Percentiles rank a stretch among this genome's conserved stretches.
These are phyloP conservation scores for Hirtodrosophila alboralis DNA, from an alignment of 2,888 invertebrate genomes.

Conservation along the genomic window DNA sequence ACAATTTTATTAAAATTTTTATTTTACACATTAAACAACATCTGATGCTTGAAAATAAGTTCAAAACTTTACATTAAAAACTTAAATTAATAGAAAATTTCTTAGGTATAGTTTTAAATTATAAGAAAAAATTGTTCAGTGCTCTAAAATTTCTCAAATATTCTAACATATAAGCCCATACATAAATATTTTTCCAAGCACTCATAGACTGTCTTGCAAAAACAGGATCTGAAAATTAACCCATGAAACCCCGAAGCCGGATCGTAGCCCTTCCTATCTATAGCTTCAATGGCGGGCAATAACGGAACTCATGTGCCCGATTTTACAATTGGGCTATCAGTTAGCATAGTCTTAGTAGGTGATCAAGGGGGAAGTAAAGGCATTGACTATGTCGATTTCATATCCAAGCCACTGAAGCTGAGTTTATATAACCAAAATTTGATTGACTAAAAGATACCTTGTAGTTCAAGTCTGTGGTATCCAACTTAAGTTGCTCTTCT, in stretches of 20 bases:
- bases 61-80: neutral
- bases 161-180: too few species aligned
- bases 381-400: constrained; percentile 28
- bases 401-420: constrained; percentile 16
- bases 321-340: constrained; percentile 70
- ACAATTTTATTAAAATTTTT: too few species aligned
- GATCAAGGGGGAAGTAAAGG: constrained; percentile 35
- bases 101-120: too few species aligned
- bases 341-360: constrained; percentile 42
- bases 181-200: neutral
- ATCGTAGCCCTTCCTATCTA: constrained; percentile 43
- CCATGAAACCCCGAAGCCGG: constrained; percentile 28
- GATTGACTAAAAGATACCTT: too few species aligned
- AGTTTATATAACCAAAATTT: constrained; percentile 1
- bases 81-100: neutral
- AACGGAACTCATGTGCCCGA: constrained; percentile 77
- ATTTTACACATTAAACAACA: neutral
- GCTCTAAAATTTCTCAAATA: too few species aligned
- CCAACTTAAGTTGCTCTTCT: too few species aligned
- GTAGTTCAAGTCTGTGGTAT: too few species aligned
- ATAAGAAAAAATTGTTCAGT: too few species aligned
- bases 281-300: constrained; percentile 40
- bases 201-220: too few species aligned
- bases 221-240: constrained; percentile 29
- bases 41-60: neutral